Conservation (phyloP, 2,888 invertebrate genomes). For the Drosophila conformis region DNA sequence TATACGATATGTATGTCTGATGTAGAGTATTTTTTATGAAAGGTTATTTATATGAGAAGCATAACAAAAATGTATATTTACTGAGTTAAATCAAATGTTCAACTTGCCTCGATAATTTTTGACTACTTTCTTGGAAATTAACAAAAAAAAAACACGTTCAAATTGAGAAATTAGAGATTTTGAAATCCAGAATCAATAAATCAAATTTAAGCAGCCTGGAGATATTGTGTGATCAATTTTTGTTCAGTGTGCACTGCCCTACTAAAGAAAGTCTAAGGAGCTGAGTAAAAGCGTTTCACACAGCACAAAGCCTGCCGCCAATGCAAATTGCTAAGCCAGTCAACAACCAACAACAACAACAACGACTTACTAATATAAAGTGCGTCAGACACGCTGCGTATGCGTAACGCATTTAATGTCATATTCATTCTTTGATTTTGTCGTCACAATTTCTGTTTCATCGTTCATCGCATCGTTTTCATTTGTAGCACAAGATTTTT, state of each 20-base stretch:
- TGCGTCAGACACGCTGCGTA: constrained; percentile 66
- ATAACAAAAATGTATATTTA: too few relatives aligned
- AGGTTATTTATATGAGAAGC: too few relatives aligned
- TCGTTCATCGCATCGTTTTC: constrained; percentile 68
- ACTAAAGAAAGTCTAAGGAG: constrained; percentile 23
- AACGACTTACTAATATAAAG: constrained; percentile 21
- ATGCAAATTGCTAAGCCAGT: constrained; percentile 70
- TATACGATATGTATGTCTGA: too few relatives aligned
- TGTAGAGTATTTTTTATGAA: too few relatives aligned
- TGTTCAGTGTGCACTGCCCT: not conserved
- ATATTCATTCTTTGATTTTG: constrained; percentile 53
- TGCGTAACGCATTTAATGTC: constrained; percentile 64
- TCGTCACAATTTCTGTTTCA: constrained; percentile 55
- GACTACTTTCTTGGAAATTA: too few relatives aligned
- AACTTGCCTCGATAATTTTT: too few relatives aligned
- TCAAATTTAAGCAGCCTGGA: not conserved
- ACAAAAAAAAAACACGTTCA: not conserved
- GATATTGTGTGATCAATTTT: not conserved
- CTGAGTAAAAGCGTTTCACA: constrained; percentile 46
- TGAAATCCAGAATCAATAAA: too few relatives aligned
- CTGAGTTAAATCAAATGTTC: too few relatives aligned
- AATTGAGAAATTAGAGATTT: too few relatives aligned
- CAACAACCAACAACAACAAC: constrained; percentile 17
- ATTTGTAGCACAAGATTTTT: constrained; percentile 82
- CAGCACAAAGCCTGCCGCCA: constrained; percentile 41